phyloP scores from a whole-genome alignment of 2,797 vertebrate genomes.

The Pygocentrus nattereri region DNA sequence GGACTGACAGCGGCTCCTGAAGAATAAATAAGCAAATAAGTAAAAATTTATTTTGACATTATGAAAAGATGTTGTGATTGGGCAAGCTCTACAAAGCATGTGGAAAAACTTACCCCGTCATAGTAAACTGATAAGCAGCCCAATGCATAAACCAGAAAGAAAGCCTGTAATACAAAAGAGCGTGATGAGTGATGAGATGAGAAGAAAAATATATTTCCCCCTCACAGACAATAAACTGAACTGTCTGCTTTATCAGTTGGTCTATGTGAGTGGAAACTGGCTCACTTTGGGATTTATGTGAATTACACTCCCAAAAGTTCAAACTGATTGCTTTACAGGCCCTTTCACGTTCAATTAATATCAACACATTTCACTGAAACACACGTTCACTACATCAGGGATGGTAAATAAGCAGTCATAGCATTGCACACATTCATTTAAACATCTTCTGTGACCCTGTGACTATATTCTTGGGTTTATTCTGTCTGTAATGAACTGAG shows the following conservation, averaged over 20 bases:
- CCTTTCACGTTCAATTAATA: conserved; percentile 19
- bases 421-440: conserved; percentile 4
- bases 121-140: conserved; percentile 88
- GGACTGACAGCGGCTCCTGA: conserved; percentile 87
- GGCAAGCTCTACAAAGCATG: neutral
- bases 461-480: conserved; percentile 39
- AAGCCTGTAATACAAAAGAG: conserved; percentile 78
- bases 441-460: conserved; percentile 10
- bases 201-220: neutral
- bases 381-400: conserved; percentile 9
- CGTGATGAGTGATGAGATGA: neutral
- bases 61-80: neutral
- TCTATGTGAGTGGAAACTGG: conserved; percentile 14
- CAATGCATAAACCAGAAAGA: conserved; percentile 92
- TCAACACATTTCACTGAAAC: neutral
- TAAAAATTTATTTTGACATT: neutral
- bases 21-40: conserved; percentile 46
- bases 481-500: conserved; percentile 9
- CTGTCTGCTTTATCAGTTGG: neutral
- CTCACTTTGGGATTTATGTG: conserved; percentile 28
- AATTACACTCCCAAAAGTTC: conserved; percentile 12
- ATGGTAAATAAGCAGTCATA: conserved; percentile 33
- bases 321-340: neutral
- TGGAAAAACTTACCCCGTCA: conserved; percentile 80
- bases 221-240: neutral